These are phyloP conservation scores for Prunella himalayana DNA, from an alignment of 2,113 vertebrate species.

Conservation along the genomic window DNA sequence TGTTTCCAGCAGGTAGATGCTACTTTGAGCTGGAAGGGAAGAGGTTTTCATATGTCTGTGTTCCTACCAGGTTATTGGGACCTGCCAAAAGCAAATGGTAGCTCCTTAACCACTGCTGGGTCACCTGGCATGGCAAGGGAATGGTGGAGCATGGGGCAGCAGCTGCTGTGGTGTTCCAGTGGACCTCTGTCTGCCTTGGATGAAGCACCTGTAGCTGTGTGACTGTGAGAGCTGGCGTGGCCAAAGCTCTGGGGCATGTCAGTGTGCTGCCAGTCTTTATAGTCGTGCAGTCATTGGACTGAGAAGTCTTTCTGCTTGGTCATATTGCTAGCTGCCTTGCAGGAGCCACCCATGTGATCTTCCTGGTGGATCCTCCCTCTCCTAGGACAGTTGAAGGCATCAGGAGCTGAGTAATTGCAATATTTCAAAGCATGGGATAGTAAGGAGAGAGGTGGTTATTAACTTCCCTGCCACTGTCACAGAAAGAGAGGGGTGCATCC, in stretches of 20 bases:
- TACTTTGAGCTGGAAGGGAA: not conserved
- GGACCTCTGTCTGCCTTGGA: not conserved
- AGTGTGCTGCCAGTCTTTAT: not conserved
- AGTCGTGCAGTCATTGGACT: accelerated
- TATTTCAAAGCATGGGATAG: not conserved
- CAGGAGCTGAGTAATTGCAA: not conserved
- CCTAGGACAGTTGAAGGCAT: not conserved
- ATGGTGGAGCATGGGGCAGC: not conserved
- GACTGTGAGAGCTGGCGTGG: accelerated
- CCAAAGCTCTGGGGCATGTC: not conserved
- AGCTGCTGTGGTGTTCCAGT: not conserved
- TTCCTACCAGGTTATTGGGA: not conserved
- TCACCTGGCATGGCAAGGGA: not conserved
- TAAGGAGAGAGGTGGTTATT: not conserved
- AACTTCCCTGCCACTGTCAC: accelerated
- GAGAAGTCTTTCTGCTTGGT: not conserved
- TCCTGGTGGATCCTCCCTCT: not conserved
- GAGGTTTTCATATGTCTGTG: not conserved
- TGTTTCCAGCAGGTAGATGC: not conserved
- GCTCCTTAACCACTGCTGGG: not conserved
- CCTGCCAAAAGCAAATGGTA: not conserved
- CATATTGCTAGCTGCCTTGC: not conserved
- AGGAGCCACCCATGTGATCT: not conserved
- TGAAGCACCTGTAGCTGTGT: not conserved
- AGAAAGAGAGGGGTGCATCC: not conserved